Percentiles rank a stretch among this genome's conserved stretches.
phyloP scores from a whole-genome alignment of 2,113 vertebrate genomes.

The Xiphophorus couchianus region DNA sequence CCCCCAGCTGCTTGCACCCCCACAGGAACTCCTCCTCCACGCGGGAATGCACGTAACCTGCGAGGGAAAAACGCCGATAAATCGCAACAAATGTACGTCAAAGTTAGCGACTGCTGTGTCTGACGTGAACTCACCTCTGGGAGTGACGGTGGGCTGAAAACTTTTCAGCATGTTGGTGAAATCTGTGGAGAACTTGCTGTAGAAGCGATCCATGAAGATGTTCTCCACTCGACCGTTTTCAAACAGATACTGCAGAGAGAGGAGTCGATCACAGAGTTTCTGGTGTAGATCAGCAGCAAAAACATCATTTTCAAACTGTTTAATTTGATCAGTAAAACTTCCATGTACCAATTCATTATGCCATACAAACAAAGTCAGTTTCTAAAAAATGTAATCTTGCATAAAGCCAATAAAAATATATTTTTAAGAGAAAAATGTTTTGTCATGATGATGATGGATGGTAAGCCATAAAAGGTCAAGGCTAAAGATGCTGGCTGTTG shows the following conservation, averaged over 20 bases:
- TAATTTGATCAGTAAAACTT: too few relatives aligned
- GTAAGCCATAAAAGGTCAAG: too few relatives aligned
- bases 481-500: too few relatives aligned
- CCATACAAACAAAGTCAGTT: too few relatives aligned
- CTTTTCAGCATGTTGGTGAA: constrained; percentile 89
- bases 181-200: constrained; percentile 91
- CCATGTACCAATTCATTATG: too few relatives aligned
- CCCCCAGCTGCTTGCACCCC: constrained; percentile 97
- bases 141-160: constrained; percentile 90
- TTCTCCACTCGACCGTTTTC: constrained; percentile 98
- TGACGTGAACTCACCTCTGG: constrained; percentile 83
- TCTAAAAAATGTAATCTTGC: too few relatives aligned
- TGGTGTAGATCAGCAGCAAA: too few relatives aligned
- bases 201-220: constrained; percentile 97
- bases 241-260: constrained; percentile 89
- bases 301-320: too few relatives aligned
- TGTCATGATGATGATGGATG: too few relatives aligned
- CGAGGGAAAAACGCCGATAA: accelerated
- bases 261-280: not conserved
- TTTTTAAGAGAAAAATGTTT: too few relatives aligned
- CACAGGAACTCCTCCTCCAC: constrained; percentile 96
- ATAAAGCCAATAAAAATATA: too few relatives aligned
- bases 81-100: not conserved
- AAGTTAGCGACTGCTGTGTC: not conserved
- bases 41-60: constrained; percentile 93